Percentiles rank a stretch among this genome's conserved stretches.
phyloP scores from a whole-genome alignment of 2,113 vertebrate genomes.

The Pseudopodoces humilis region DNA sequence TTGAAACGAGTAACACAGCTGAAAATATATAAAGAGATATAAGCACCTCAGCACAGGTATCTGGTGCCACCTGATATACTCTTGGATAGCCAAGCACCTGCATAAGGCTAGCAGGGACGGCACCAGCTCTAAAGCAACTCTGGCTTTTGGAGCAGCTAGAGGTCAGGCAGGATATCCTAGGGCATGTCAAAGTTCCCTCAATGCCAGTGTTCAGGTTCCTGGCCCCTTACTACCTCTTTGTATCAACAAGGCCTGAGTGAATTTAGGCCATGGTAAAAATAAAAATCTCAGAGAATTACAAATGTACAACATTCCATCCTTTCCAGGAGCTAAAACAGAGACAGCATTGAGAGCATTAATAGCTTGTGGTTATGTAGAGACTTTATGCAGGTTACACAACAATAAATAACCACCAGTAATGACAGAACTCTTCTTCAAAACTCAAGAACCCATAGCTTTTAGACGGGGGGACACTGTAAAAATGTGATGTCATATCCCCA shows the following conservation, averaged over 20 bases:
- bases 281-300: not conserved
- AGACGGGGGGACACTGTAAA: not conserved
- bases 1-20: not conserved
- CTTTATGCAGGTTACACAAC: not conserved
- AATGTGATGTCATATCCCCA: not conserved
- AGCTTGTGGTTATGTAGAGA: not conserved
- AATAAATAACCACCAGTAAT: not conserved
- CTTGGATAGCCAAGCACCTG: not conserved
- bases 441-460: not conserved
- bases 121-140: not conserved
- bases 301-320: not conserved
- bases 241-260: not conserved
- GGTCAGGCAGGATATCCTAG: not conserved
- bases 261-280: not conserved
- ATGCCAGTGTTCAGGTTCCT: accelerated
- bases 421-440: not conserved
- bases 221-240: not conserved
- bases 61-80: not conserved
- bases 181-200: not conserved
- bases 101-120: not conserved
- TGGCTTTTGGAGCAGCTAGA: not conserved
- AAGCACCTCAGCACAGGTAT: not conserved
- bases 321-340: not conserved
- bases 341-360: not conserved
- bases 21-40: not conserved